A percentile compares a stretch with the other conserved stretches of the same genome.
Evolutionary conservation across 2,113 vertebrate genomes (phyloP).

Genomic region (Chaenocephalus aceratus): DNA sequence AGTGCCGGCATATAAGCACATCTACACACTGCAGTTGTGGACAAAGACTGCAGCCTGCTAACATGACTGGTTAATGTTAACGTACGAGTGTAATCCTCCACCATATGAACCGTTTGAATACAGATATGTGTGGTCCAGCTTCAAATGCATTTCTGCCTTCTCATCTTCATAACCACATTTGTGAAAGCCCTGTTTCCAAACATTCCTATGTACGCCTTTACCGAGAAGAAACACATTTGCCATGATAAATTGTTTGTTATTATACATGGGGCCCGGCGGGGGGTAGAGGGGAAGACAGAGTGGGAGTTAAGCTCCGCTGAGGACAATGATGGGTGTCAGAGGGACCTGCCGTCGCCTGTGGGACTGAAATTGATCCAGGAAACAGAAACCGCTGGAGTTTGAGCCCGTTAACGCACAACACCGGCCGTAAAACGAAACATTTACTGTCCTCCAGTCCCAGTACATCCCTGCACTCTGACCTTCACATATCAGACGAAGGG

Average conservation of each 20-base stretch:
- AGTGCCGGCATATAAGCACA: too few species aligned
- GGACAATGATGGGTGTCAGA: constrained; percentile 42
- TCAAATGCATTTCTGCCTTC: too few species aligned
- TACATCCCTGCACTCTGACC: constrained; percentile 45
- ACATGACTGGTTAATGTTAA: too few species aligned
- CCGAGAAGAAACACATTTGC: constrained; percentile 28
- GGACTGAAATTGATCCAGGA: constrained; percentile 15
- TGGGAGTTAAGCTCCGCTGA: constrained; percentile 16
- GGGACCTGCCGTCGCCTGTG: constrained; percentile 21
- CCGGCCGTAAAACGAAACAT: constrained; percentile 11
- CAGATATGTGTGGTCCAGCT: too few species aligned
- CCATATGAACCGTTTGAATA: too few species aligned
- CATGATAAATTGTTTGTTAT: constrained; percentile 44
- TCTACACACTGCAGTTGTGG: too few species aligned
- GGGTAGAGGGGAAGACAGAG: neutral
- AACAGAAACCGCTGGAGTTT: constrained; percentile 26
- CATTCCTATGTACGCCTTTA: neutral
- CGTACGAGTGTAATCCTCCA: too few species aligned
- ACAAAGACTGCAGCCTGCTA: too few species aligned
- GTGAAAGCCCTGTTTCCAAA: too few species aligned
- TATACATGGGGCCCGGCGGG: constrained; percentile 8
- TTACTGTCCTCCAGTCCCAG: constrained; percentile 12
- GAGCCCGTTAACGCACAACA: constrained; percentile 25
- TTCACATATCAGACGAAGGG: constrained; percentile 20
- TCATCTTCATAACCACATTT: too few species aligned